A percentile compares a stretch with the other conserved stretches of the same genome.
Conservation (phyloP, 2,797 vertebrate genomes). For the Myiothlypis chrysogaster region DNA sequence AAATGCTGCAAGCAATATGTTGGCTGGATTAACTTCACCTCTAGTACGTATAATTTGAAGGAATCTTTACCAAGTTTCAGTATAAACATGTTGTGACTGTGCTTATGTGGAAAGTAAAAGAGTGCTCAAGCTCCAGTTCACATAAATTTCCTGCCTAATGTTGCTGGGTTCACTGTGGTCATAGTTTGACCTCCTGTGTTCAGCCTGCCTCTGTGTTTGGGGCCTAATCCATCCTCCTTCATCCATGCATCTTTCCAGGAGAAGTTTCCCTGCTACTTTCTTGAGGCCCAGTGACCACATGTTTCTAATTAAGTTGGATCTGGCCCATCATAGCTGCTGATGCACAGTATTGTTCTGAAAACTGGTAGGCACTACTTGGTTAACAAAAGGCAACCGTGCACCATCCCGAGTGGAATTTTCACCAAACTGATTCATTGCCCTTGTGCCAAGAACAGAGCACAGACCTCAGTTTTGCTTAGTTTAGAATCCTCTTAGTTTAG, state of each 20-base stretch:
- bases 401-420: background rate
- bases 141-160: background rate
- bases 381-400: background rate
- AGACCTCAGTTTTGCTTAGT: background rate
- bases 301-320: background rate
- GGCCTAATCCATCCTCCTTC: background rate
- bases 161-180: background rate
- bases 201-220: background rate
- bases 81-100: background rate
- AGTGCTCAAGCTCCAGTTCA: background rate
- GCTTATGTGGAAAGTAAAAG: background rate
- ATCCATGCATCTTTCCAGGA: background rate
- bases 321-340: background rate
- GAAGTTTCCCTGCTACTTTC: background rate
- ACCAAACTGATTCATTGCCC: background rate
- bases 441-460: rapidly evolving
- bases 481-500: background rate
- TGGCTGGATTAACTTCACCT: constrained; percentile 22
- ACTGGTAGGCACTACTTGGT: background rate
- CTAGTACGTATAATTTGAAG: background rate
- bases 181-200: background rate
- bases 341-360: background rate
- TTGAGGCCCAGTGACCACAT: background rate
- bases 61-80: background rate
- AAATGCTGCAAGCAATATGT: constrained; percentile 41